Evolutionary conservation across 2,797 vertebrate species (phyloP).

Genomic region (Gobio occitaniae): DNA sequence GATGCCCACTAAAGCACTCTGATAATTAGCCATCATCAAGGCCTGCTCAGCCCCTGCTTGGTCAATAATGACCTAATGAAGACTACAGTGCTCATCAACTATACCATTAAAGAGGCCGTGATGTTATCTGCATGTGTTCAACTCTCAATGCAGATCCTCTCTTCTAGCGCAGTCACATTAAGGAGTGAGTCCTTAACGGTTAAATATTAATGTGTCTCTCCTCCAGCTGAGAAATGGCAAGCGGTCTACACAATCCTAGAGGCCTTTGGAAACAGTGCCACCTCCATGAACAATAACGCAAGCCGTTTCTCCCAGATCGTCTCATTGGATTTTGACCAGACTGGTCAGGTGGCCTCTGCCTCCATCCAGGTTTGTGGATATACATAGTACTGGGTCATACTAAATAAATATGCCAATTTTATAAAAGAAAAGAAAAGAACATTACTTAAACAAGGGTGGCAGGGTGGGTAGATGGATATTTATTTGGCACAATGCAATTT

Average conservation of each 20-base stretch:
- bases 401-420: not conserved
- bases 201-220: constrained; percentile 13
- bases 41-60: constrained; percentile 51
- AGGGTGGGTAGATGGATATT: too few relatives aligned
- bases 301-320: constrained; percentile 96
- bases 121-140: constrained; percentile 58
- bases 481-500: too few relatives aligned
- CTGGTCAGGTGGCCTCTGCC: constrained; percentile 95
- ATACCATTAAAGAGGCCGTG: constrained; percentile 52
- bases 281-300: constrained; percentile 89
- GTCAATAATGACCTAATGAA: constrained; percentile 59
- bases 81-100: constrained; percentile 54
- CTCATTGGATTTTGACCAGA: constrained; percentile 96
- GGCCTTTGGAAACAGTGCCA: constrained; percentile 93
- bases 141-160: constrained; percentile 24
- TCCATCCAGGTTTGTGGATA: constrained; percentile 87
- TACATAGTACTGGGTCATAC: not conserved
- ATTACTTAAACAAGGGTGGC: too few relatives aligned
- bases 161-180: constrained; percentile 1
- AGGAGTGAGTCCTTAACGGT: constrained; percentile 21
- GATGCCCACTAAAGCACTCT: constrained; percentile 51
- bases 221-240: constrained; percentile 96
- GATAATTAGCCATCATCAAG: constrained; percentile 67
- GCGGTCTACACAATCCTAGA: constrained; percentile 94
- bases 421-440: too few relatives aligned